phyloP scores from a whole-genome alignment of 2,888 invertebrate species.

The Acrobasis repandana region DNA sequence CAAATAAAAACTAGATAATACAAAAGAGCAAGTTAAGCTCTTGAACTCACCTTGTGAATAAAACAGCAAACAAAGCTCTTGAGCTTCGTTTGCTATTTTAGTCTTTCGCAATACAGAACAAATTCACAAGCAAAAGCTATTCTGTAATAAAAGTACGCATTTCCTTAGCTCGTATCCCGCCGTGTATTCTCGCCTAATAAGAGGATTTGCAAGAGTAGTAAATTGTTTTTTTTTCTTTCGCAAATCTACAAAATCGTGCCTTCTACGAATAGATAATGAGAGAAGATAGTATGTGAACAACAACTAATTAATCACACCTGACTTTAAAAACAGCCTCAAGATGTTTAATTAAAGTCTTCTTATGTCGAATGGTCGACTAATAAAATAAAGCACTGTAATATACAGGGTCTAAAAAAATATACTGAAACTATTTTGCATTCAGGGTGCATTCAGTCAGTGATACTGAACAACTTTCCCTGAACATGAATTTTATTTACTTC shows the following conservation, averaged over 20 bases:
- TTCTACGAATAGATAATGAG: slow-evolving; percentile 66
- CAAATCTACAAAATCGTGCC: slow-evolving; percentile 69
- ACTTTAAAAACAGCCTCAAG: neutral
- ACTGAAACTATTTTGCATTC: too few species aligned
- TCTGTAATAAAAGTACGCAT: neutral
- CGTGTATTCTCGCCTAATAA: slow-evolving; percentile 3
- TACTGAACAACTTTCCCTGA: too few species aligned
- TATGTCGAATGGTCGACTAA: too few species aligned
- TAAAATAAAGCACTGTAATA: too few species aligned
- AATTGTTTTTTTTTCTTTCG: slow-evolving; percentile 50
- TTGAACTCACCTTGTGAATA: too few species aligned
- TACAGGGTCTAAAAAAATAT: too few species aligned
- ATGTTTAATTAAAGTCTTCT: slow-evolving; percentile 14
- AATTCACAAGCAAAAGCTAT: neutral
- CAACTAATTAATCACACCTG: slow-evolving; percentile 68
- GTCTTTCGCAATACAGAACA: neutral
- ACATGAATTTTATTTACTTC: too few species aligned
- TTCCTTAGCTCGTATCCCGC: slow-evolving; percentile 8
- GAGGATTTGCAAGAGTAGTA: slow-evolving; percentile 30
- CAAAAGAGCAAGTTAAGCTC: too few species aligned
- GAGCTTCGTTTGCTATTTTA: too few species aligned
- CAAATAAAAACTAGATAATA: too few species aligned
- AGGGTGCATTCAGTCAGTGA: too few species aligned
- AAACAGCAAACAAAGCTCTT: too few species aligned
- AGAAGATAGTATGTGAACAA: slow-evolving; percentile 61